phyloP scores from a whole-genome alignment of 2,113 vertebrate genomes.

The Bujurquina vittata region DNA sequence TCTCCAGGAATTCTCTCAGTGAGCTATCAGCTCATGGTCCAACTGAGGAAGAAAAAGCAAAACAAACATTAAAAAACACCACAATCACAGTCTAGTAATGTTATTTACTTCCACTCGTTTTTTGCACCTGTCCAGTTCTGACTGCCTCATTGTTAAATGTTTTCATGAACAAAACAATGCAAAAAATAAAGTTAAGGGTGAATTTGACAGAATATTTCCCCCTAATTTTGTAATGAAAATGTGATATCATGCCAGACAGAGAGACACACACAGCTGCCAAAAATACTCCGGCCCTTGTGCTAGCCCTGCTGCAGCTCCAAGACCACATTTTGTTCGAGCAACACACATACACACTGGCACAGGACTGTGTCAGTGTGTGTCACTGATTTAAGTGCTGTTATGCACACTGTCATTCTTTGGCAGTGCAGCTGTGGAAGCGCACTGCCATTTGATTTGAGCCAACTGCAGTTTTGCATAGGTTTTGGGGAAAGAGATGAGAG shows the following conservation, averaged over 20 bases:
- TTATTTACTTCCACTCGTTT: neutral
- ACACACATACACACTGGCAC: neutral
- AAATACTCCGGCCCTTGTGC: neutral
- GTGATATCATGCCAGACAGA: neutral
- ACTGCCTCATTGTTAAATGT: neutral
- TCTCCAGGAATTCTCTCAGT: neutral
- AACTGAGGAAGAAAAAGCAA: neutral
- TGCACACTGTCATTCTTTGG: conserved; percentile 25
- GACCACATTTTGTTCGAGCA: neutral
- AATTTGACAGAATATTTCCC: neutral
- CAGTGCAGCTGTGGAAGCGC: neutral
- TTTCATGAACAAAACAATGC: neutral
- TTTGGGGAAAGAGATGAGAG: conserved; percentile 4
- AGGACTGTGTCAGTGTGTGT: conserved; percentile 20
- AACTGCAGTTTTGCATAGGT: conserved; percentile 29
- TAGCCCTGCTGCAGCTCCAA: neutral
- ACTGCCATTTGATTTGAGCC: conserved; percentile 44
- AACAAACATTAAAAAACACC: neutral
- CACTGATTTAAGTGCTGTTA: conserved; percentile 24
- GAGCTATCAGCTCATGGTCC: neutral
- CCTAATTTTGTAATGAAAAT: neutral
- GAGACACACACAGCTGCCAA: neutral
- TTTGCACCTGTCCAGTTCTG: neutral
- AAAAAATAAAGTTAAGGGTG: no score
- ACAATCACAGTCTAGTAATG: neutral